Percentiles rank a stretch among this genome's conserved stretches.
phyloP scores from a whole-genome alignment of 2,113 vertebrate species.

The Prolemur simus region DNA sequence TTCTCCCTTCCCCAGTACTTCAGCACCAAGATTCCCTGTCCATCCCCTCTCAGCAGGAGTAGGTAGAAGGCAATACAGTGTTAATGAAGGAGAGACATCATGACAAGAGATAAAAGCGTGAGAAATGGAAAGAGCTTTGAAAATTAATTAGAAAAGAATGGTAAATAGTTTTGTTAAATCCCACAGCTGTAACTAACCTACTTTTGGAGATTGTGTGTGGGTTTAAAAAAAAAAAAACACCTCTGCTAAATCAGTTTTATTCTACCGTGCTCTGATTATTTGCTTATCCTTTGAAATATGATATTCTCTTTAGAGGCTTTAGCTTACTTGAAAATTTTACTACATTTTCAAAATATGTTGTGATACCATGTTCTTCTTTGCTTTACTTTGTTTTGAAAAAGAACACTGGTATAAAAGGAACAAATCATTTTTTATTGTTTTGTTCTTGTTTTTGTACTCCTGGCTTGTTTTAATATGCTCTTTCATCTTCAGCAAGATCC shows the following conservation, averaged over 20 bases:
- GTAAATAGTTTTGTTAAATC: slow-evolving; percentile 49
- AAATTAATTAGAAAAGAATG: slow-evolving; percentile 72
- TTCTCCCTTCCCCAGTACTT: neutral
- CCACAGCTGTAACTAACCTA: slow-evolving; percentile 69
- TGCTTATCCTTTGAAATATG: slow-evolving; percentile 60
- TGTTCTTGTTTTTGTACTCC: neutral
- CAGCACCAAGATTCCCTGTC: neutral
- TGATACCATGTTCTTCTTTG: neutral
- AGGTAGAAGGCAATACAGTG: neutral
- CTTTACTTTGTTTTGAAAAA: slow-evolving; percentile 41
- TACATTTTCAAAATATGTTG: neutral
- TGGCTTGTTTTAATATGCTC: neutral
- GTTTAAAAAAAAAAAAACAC: neutral
- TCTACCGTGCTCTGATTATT: neutral
- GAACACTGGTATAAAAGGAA: neutral
- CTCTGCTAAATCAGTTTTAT: slow-evolving; percentile 46
- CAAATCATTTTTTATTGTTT: neutral
- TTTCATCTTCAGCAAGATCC: slow-evolving; percentile 27
- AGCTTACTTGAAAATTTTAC: slow-evolving; percentile 64
- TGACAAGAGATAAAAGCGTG: slow-evolving; percentile 65
- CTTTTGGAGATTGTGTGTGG: slow-evolving; percentile 34
- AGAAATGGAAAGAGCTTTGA: slow-evolving; percentile 60
- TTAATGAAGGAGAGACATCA: slow-evolving; percentile 45
- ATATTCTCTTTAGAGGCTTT: neutral
- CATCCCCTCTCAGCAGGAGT: neutral